phyloP scores from a whole-genome alignment of 1,140 invertebrate genomes.

The Mylabris phalerata region DNA sequence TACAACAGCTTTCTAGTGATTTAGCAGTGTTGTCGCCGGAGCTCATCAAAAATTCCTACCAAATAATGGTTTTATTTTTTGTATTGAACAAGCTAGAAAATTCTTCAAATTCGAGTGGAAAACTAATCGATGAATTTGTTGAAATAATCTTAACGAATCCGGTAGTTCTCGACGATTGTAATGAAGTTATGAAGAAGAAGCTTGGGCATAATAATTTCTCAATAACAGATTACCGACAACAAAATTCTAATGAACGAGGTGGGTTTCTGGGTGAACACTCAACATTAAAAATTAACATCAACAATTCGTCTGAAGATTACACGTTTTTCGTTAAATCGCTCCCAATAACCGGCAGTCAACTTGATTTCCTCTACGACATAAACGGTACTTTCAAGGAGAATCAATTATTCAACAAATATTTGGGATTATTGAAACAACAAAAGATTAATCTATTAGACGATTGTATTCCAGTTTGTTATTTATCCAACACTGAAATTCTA shows the following conservation, averaged over 20 bases:
- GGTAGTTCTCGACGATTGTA: not conserved
- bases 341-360: not conserved
- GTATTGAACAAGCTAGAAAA: no score
- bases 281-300: not conserved
- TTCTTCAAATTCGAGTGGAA: no score
- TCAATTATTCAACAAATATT: not conserved
- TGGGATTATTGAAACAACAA: not conserved
- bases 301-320: not conserved
- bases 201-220: not conserved
- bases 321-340: not conserved
- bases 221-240: not conserved
- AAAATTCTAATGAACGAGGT: not conserved
- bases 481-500: not conserved
- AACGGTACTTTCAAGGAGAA: not conserved
- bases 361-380: not conserved
- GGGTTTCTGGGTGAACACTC: not conserved
- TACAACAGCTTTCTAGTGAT: no score
- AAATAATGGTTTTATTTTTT: no score
- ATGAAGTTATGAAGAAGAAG: not conserved
- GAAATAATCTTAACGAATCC: no score
- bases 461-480: conserved; percentile 4
- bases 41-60: no score
- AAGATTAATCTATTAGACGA: not conserved
- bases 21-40: no score
- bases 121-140: no score